A percentile compares a stretch with the other conserved stretches of the same genome.
These are phyloP conservation scores for Formica aserva DNA, from an alignment of 2,888 invertebrate species.

Conservation along the genomic window DNA sequence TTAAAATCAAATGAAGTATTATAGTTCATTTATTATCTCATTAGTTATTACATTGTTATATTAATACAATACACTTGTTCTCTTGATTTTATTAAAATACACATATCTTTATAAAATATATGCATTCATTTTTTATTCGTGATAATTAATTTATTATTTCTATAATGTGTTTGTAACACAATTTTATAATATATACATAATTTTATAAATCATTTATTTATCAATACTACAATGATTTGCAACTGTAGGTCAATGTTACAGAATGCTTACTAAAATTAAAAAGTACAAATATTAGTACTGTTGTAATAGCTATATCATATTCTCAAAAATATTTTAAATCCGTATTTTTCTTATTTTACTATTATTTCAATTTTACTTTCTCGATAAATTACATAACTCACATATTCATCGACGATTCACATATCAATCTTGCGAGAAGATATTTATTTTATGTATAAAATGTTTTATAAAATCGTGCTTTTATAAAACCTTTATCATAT, in stretches of 20 bases:
- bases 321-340: not conserved
- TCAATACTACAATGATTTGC: not conserved
- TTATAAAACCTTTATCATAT: constrained; percentile 19
- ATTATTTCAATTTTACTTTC: not conserved
- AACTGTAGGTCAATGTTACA: not conserved
- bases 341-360: not conserved
- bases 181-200: not conserved
- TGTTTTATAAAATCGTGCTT: not conserved
- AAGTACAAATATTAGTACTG: not conserved
- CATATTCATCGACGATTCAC: not conserved
- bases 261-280: not conserved
- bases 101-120: not conserved
- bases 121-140: not conserved
- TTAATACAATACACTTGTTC: not conserved
- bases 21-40: not conserved
- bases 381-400: not conserved
- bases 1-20: constrained; percentile 13
- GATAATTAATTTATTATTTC: constrained; percentile 13
- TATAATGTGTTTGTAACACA: not conserved
- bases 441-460: not conserved
- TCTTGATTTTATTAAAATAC: constrained; percentile 8
- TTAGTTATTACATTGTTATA: not conserved
- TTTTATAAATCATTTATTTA: constrained; percentile 3
- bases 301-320: not conserved
- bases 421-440: not conserved